Conservation (phyloP, 2,888 invertebrate genomes). For the Psylliodes chrysocephalus region DNA sequence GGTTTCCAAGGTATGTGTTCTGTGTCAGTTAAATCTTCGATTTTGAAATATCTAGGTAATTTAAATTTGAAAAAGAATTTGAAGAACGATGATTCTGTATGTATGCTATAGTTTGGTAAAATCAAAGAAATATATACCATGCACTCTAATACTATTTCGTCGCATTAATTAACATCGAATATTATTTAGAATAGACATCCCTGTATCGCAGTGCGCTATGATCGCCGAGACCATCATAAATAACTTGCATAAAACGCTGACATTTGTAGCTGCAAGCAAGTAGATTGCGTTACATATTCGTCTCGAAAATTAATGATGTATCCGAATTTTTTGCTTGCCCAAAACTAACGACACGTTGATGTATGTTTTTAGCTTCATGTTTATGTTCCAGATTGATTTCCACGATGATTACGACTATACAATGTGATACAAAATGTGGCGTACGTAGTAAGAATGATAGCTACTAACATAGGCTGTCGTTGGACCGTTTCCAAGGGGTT, state of each 20-base stretch:
- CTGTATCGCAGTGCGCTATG: not conserved
- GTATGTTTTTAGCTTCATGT: slow-evolving; percentile 17
- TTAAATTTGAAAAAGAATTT: too few relatives aligned
- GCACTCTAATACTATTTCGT: too few relatives aligned
- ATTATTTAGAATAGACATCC: too few relatives aligned
- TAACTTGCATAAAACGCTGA: slow-evolving; percentile 23
- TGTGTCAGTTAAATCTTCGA: too few relatives aligned
- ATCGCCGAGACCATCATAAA: not conserved
- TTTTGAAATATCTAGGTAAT: too few relatives aligned
- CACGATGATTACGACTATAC: slow-evolving; percentile 11
- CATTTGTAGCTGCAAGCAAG: slow-evolving; percentile 23
- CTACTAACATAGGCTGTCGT: not conserved
- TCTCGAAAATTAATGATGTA: slow-evolving; percentile 23
- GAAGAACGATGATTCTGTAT: too few relatives aligned
- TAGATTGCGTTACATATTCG: slow-evolving; percentile 24
- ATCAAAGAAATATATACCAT: too few relatives aligned
- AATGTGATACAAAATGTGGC: slow-evolving; percentile 10
- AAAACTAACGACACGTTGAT: slow-evolving; percentile 22
- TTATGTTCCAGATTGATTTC: slow-evolving; percentile 19
- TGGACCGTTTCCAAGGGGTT: not conserved
- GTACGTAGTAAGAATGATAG: too few relatives aligned
- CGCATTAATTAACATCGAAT: too few relatives aligned
- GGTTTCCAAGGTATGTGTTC: too few relatives aligned
- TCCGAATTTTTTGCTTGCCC: slow-evolving; percentile 23
- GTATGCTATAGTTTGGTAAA: too few relatives aligned